Evolutionary conservation across 2,113 vertebrate genomes (phyloP).

Genomic region (Telmatochromis sp.): DNA sequence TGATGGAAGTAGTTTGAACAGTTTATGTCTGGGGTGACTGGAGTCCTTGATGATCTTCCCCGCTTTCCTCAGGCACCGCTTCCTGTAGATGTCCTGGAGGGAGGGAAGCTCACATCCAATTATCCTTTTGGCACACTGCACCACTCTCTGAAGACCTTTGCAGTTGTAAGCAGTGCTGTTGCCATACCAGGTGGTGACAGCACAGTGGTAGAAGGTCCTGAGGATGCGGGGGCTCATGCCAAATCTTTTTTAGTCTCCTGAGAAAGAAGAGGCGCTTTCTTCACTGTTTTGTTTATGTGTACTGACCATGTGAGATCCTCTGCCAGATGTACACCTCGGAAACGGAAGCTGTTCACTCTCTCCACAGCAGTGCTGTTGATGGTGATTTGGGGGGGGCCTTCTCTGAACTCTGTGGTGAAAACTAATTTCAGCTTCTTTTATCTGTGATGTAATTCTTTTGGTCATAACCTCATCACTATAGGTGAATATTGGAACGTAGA

Average conservation of each 20-base stretch:
- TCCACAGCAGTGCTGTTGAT: background rate
- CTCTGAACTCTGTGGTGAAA: background rate
- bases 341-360: background rate
- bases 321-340: background rate
- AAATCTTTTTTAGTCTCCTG: background rate
- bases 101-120: background rate
- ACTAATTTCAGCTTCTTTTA: background rate
- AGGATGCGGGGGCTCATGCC: background rate
- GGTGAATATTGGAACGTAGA: background rate
- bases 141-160: background rate
- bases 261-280: background rate
- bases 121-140: background rate
- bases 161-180: background rate
- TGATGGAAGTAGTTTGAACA: rapidly evolving
- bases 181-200: background rate
- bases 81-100: background rate
- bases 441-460: background rate
- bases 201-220: background rate
- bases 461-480: background rate
- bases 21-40: rapidly evolving
- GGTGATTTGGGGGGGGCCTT: background rate
- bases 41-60: background rate
- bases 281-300: background rate
- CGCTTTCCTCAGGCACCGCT: background rate
- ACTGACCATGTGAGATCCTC: background rate